These are phyloP conservation scores for Microplitis deprimator DNA, from an alignment of 2,888 invertebrate genomes.

Conservation along the genomic window DNA sequence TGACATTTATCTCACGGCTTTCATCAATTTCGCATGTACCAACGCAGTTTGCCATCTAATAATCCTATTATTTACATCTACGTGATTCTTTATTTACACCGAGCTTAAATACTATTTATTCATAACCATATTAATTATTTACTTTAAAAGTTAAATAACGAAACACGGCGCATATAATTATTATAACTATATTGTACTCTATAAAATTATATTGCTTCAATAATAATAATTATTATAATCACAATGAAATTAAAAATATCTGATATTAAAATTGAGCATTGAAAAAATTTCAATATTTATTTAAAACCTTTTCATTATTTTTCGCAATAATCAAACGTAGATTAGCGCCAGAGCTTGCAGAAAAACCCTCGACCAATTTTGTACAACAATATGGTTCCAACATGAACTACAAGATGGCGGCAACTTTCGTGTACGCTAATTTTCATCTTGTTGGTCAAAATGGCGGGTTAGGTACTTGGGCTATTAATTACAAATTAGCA, in stretches of 20 bases:
- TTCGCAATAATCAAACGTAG: too few relatives aligned
- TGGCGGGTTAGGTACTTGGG: too few relatives aligned
- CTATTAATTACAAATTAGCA: too few relatives aligned
- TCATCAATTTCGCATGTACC: not conserved
- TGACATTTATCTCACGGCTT: slow-evolving; percentile 17
- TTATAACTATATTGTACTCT: not conserved
- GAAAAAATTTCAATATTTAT: not conserved
- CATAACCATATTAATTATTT: not conserved
- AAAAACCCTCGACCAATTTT: too few relatives aligned
- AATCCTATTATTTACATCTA: not conserved
- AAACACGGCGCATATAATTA: not conserved
- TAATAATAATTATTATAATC: not conserved
- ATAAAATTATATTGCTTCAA: not conserved
- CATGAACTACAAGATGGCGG: too few relatives aligned
- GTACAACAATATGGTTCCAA: too few relatives aligned
- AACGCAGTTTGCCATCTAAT: slow-evolving; percentile 7
- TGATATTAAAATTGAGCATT: not conserved
- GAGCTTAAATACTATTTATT: not conserved
- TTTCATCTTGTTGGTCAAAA: too few relatives aligned
- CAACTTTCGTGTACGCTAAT: too few relatives aligned
- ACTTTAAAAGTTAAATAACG: slow-evolving; percentile 22
- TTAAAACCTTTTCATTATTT: not conserved
- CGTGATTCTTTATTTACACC: not conserved
- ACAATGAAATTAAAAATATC: not conserved
- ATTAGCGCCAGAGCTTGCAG: too few relatives aligned